A percentile compares a stretch with the other conserved stretches of the same genome.
Conservation (phyloP, 2,797 vertebrate genomes). For the Gorsachius magnificus region DNA sequence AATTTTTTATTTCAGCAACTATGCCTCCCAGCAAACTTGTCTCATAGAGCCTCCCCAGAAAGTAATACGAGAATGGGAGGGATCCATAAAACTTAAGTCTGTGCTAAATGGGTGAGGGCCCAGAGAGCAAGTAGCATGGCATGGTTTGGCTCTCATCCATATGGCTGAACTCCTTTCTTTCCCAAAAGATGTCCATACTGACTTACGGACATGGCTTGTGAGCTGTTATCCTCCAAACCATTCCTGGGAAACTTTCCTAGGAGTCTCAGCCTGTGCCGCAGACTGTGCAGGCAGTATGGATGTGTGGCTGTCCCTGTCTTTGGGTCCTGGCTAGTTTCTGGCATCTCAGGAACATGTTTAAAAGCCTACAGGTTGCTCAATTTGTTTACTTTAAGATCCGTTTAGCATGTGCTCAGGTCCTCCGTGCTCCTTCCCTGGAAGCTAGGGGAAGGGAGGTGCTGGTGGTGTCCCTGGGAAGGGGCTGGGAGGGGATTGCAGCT, state of each 20-base stretch:
- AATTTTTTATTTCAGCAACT: neutral
- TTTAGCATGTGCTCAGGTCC: neutral
- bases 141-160: neutral
- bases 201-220: neutral
- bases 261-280: neutral
- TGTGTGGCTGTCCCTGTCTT: neutral
- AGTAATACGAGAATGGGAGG: neutral
- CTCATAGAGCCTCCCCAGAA: neutral
- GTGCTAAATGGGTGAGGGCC: neutral
- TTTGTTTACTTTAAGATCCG: neutral
- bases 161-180: neutral
- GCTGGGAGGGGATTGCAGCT: neutral
- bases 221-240: neutral
- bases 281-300: neutral
- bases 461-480: neutral
- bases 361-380: fast-evolving
- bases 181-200: neutral
- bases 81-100: no score
- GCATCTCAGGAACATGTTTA: neutral
- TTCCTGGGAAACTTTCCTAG: neutral
- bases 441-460: neutral
- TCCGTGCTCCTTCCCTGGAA: neutral
- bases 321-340: neutral
- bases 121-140: neutral
- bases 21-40: neutral